Evolutionary conservation across 2,888 invertebrate species (phyloP), one percentile per base, ranked within the genome.

Genomic region (Plemyria rubiginata): DNA sequence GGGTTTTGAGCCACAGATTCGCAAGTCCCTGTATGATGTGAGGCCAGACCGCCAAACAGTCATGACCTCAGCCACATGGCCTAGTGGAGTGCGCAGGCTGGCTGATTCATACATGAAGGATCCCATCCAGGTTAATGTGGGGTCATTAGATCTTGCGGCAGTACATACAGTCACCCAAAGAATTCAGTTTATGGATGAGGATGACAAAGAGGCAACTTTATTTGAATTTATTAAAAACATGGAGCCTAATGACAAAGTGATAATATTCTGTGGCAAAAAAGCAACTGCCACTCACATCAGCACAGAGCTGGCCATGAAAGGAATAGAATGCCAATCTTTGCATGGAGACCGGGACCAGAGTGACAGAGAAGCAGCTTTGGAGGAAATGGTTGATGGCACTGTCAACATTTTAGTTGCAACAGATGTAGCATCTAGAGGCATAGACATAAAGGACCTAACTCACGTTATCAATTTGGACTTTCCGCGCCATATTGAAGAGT

Each of bases 21-120:
- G 97, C 43, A 96, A 96, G 80, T 95, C 96, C 12, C 87, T 98
- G 70, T 92, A 96, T 62, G 95, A 96, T 78, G 95, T 98, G 22
- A 94, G 98, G 57, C 97, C 98, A 7, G 98, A 98, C 80, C 90
- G 98, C 57, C 98, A 99, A 84, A 98, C 98, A n/a, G 95, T 99
- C 0, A 98, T 99, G 98, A 99, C 99, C 0, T 97, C 97, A 80
- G 99, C 99, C 12, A 99, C 99, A 0, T 99, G 99, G 99, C 99
- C 99, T 0, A 90, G 94, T 56, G 97, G 96, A 46, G 98, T 99
- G 0, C 94, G 98, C 13, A 93, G 97, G 15, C 90, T 99, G 46
- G 98, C 98, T 0, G 94, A 96, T 68, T 95, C 95, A 0, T 99
- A 98, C 81, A 97, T 98, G 96, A 95, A 94, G 58, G 95, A 98